Evolutionary conservation across 2,797 vertebrate species (phyloP), one percentile per base, ranked within the genome.

Genomic region (Oreortyx pictus): DNA sequence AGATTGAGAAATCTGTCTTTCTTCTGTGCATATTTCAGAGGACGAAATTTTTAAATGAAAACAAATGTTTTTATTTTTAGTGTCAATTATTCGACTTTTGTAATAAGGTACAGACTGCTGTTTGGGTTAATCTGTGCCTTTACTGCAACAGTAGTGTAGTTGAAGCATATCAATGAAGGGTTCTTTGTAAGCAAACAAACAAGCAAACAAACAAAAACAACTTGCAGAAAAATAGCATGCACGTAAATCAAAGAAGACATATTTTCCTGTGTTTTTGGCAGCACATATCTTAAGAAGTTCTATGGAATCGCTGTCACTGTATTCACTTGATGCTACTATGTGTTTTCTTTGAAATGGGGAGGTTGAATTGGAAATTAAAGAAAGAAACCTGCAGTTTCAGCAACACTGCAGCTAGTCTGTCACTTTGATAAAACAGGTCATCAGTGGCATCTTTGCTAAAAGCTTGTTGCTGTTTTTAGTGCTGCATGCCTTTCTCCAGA

Each of bases 391-490:
- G 25, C 27, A 79, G 41, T 57, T 29, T 79, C 43, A 41, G 50
- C 41, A 79, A 57, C 31, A 29, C 41, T 46, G 0, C 65, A 89
- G 35, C 33, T 78, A 87, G 12, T 59, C 75, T 82, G 75, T 80
- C 49, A 16, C 68, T 95, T 89, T 89, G 78, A 89, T 82, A 68
- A 93, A 95, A 81, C 0, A 4, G 68, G 62, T 94, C 81, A 87
- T 88, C 61, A 65, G 23, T 80, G 35, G 65, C 46, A 85, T 90
- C 84, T 87, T 77, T 60, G 19, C 59, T 94, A 92, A 85, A 84
- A 94, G 65, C 22, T 61, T 35, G 29, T 50, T 84, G 25, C 57
- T 80, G 39, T 14, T 86, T 92, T 88, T 60, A 80, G 72, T 68
- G n/a, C 10, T 77, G 9, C 16, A 20, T 66, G 50, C 76, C 43